These are phyloP conservation scores for Zaprionus inermis DNA, from an alignment of 1,140 invertebrate species.

Conservation along the genomic window DNA sequence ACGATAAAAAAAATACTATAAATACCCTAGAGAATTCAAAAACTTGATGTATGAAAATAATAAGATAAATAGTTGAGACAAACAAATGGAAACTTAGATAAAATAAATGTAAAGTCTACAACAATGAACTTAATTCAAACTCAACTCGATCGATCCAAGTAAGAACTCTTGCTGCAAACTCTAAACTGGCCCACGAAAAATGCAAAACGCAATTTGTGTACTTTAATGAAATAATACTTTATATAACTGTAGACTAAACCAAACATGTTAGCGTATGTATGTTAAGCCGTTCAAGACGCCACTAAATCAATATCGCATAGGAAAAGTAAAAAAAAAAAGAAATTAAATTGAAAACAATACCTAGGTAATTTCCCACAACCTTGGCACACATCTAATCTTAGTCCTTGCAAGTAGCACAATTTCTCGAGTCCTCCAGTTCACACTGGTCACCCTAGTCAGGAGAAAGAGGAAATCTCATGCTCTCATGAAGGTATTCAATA, in stretches of 20 bases:
- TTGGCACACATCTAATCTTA: conserved; percentile 37
- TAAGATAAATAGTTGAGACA: conserved; percentile 35
- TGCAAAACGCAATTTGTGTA: conserved; percentile 67
- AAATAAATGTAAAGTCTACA: conserved; percentile 15
- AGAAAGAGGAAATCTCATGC: conserved; percentile 53
- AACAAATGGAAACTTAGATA: conserved; percentile 9
- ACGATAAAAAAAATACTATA: conserved; percentile 16
- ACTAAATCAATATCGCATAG: conserved; percentile 41
- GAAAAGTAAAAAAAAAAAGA: conserved; percentile 30
- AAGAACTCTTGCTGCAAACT: conserved; percentile 26
- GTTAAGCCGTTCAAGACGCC: conserved; percentile 55
- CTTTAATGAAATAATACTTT: conserved; percentile 77
- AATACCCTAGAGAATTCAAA: conserved; percentile 44
- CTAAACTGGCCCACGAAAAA: conserved; percentile 31
- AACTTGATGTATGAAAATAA: conserved; percentile 35
- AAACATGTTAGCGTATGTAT: conserved; percentile 42
- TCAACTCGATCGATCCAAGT: conserved; percentile 9
- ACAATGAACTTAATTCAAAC: conserved; percentile 6
- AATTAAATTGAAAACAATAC: conserved; percentile 17
- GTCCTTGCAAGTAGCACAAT: conserved; percentile 34
- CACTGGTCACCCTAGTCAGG: conserved; percentile 50
- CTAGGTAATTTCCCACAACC: conserved; percentile 5
- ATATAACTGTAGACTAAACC: conserved; percentile 65
- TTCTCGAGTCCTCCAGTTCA: conserved; percentile 27
- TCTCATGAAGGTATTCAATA: conserved; percentile 37